Evolutionary conservation across 2,797 vertebrate genomes (phyloP).

Genomic region (Pseudomugil gertrudae): DNA sequence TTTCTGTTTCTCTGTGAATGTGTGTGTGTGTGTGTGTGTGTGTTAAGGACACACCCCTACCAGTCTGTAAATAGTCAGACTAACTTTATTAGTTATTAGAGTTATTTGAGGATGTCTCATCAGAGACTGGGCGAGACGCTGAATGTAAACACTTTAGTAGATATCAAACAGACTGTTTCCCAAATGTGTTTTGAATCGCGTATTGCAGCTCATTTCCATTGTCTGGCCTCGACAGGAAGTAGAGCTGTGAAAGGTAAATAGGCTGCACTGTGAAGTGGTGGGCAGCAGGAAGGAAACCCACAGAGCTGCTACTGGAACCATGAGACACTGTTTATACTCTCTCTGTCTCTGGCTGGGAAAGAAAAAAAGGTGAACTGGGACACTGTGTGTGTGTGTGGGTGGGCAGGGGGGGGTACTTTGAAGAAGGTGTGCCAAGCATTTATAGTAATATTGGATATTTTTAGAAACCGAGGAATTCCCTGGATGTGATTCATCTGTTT

Average conservation of each 20-base stretch:
- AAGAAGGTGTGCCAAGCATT: constrained; percentile 45
- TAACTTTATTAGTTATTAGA: neutral
- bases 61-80: neutral
- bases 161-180: constrained; percentile 37
- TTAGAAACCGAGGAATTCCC: constrained; percentile 47
- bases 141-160: constrained; percentile 25
- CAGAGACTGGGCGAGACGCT: constrained; percentile 40
- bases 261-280: constrained; percentile 39
- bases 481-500: constrained; percentile 56
- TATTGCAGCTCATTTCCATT: constrained; percentile 36
- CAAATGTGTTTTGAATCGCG: constrained; percentile 33
- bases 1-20: too few species aligned
- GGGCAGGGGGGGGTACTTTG: constrained; percentile 43
- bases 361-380: constrained; percentile 9
- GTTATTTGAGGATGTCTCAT: constrained; percentile 51
- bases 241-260: constrained; percentile 64
- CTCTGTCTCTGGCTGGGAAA: constrained; percentile 36
- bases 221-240: constrained; percentile 44
- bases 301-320: constrained; percentile 61
- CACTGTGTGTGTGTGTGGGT: too few species aligned
- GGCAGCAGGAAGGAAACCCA: constrained; percentile 62
- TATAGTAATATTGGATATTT: constrained; percentile 59
- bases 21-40: neutral
- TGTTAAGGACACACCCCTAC: constrained; percentile 8
- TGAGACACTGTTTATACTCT: constrained; percentile 57